Conservation (phyloP, 2,888 invertebrate genomes). For the Eilema sororculum region DNA sequence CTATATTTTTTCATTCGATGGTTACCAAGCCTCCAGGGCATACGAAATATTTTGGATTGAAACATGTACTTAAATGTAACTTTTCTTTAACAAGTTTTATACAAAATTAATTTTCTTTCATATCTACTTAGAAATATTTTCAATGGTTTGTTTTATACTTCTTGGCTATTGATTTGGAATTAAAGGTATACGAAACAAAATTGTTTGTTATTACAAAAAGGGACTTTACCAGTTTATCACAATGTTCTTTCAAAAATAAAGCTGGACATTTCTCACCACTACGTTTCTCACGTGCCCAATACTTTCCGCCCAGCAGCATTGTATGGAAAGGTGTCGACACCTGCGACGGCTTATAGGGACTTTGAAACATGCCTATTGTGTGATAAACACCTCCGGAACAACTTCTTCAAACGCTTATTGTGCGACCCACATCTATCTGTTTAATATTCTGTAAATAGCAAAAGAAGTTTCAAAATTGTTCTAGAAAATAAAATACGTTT, state of each 20-base stretch:
- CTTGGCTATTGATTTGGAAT: neutral
- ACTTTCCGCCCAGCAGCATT: conserved; percentile 62
- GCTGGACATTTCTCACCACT: conserved; percentile 49
- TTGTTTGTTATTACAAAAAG: neutral
- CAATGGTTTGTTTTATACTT: neutral
- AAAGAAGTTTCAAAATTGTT: conserved; percentile 46
- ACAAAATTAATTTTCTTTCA: conserved; percentile 11
- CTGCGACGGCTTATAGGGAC: conserved; percentile 74
- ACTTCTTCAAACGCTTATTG: conserved; percentile 66
- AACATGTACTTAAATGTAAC: neutral
- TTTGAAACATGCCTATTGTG: conserved; percentile 65
- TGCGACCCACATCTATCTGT: conserved; percentile 57
- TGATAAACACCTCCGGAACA: conserved; percentile 58
- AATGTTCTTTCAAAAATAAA: conserved; percentile 38
- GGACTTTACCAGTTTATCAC: conserved; percentile 25
- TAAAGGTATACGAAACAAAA: conserved; percentile 23
- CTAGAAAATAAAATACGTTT: conserved; percentile 22
- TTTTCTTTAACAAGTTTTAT: conserved; percentile 17
- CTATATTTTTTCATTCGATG: too few species aligned
- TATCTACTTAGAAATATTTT: conserved; percentile 10
- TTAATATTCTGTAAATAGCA: conserved; percentile 58
- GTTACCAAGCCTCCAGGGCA: conserved; percentile 7
- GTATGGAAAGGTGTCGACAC: conserved; percentile 68
- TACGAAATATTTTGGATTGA: conserved; percentile 1
- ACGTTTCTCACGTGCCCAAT: conserved; percentile 61